Base-by-base conservation (phyloP, 92 coral and sea anemone genomes). In the Paramuricea clavata region DNA sequence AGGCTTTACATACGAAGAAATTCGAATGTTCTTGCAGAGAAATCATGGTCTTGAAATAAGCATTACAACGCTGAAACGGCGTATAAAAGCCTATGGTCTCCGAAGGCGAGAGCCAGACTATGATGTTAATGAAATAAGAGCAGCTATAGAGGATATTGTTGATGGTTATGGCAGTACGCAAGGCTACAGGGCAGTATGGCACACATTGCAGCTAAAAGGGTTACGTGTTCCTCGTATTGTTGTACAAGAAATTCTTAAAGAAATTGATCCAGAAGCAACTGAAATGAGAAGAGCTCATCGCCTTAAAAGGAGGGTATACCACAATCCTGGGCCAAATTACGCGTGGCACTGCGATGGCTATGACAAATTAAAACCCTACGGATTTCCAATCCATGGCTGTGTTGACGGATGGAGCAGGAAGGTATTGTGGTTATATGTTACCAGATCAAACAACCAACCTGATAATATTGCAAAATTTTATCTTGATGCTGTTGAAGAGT, bases 241-340 rank as follows among this genome's bases (percentile, higher is more conserved):
- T 86, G 90, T 86, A 15, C 90, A 86, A 69, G 89, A 86, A 77
- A 34, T 70, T 25, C 86, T 80, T 34, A 44, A 81, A 50, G 90
- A 87, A 87, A 64, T 87, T 26, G 90, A 80, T 30, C 90, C 90
- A 23, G 86, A 87, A 70, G 90, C 86, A 57, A 87, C 86, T 49
- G 74, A 79, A 67, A 13, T 79, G 81, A 69, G 90, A 54, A 87
- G 50, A 79, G 85, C 74, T 21, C 81, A 87, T 69, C 81, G 90
- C 32, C 81, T 87, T 27, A 80, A 87, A 59, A 69, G 85, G 49
- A 80, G 86, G 30, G 70, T 35, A 35, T 80, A 87, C 70, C 80
- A 49, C 56, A 77, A 76, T 43, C 89, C 89, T 12, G 78, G 85
- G 77, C n/a, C n/a, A n/a, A n/a, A n/a, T n/a, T n/a, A n/a, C n/a